Conservation (phyloP, 2,797 vertebrate species). For the Corythornis leucogaster region DNA sequence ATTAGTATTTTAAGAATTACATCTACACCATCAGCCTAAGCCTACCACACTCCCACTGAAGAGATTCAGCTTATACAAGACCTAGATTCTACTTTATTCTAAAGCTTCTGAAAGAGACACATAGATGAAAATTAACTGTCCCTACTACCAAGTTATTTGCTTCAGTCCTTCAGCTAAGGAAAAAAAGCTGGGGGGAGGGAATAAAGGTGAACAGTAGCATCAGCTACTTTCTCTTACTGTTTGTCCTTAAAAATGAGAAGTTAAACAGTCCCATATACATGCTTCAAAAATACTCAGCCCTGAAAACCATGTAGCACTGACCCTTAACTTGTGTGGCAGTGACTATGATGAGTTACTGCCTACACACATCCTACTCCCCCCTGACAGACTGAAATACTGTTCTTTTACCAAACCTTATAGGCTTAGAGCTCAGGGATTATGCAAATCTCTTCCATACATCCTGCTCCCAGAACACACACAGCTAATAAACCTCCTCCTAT, state of each 20-base stretch:
- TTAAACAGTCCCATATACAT: background rate
- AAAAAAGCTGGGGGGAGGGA: background rate
- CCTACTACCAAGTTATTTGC: background rate
- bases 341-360: background rate
- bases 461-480: constrained; percentile 31
- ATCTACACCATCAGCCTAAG: background rate
- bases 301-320: background rate
- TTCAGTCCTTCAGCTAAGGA: background rate
- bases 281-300: background rate
- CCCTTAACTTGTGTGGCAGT: background rate
- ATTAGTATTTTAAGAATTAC: background rate
- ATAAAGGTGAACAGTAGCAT: background rate
- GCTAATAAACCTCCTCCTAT: constrained; percentile 39
- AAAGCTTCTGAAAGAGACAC: background rate
- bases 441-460: constrained; percentile 27
- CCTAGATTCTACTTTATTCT: background rate
- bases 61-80: background rate
- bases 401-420: background rate
- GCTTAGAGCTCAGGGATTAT: constrained; percentile 7
- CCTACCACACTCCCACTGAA: background rate
- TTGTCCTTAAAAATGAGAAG: background rate
- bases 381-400: background rate
- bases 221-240: background rate
- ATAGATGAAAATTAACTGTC: background rate
- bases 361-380: background rate